Conservation (phyloP, 1,140 invertebrate genomes). For the Marisa cornuarietis region DNA sequence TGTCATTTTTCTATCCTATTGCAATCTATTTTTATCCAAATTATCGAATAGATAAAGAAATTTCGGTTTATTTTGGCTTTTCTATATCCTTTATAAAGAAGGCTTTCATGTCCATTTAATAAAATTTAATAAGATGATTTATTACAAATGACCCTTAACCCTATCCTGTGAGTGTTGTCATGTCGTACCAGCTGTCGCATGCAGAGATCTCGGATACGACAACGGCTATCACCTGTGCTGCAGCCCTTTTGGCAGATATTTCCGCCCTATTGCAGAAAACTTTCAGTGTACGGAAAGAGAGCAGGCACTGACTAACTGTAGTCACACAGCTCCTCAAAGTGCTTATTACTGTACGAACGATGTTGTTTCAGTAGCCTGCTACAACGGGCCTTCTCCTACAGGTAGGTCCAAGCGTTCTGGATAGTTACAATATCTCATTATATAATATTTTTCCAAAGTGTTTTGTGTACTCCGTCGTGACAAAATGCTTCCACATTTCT, state of each 20-base stretch:
- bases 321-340: not conserved
- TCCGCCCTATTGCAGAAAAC: conserved; percentile 19
- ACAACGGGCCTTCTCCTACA: conserved; percentile 34
- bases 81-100: too few species aligned
- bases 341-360: conserved; percentile 15
- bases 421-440: not conserved
- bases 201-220: conserved; percentile 46
- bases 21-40: too few species aligned
- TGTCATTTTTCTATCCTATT: too few species aligned
- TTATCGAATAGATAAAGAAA: too few species aligned
- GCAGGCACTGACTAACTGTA: conserved; percentile 38
- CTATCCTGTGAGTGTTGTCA: not conserved
- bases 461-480: not conserved
- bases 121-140: too few species aligned
- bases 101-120: too few species aligned
- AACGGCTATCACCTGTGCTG: conserved; percentile 45
- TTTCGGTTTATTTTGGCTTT: too few species aligned
- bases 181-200: conserved; percentile 43
- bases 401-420: not conserved
- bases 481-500: too few species aligned
- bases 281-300: conserved; percentile 47
- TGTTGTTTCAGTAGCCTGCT: conserved; percentile 47
- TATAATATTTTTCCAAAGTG: too few species aligned
- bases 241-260: conserved; percentile 41
- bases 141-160: too few species aligned